These are phyloP conservation scores for Perca fluviatilis DNA, from an alignment of 2,113 vertebrate genomes.

Conservation along the genomic window DNA sequence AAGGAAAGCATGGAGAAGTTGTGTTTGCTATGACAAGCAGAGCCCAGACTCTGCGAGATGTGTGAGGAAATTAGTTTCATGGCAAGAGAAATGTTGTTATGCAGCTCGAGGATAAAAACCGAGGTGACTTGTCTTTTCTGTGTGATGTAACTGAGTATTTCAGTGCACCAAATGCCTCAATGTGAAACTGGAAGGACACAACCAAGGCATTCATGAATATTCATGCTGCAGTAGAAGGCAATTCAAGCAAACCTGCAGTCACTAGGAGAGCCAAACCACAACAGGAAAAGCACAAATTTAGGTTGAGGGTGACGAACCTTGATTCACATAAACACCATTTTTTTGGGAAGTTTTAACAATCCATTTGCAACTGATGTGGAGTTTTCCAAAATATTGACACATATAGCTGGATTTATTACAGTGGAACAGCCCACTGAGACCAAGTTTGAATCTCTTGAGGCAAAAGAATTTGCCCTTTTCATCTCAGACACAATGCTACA, in stretches of 20 bases:
- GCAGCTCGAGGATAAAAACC: conserved; percentile 45
- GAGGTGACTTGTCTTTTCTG: conserved; percentile 45
- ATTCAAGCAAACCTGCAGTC: conserved; percentile 52
- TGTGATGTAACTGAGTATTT: conserved; percentile 46
- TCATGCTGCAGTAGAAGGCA: conserved; percentile 48
- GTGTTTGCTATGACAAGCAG: conserved; percentile 16
- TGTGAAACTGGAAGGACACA: conserved; percentile 63
- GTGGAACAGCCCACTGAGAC: conserved; percentile 65
- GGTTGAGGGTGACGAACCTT: conserved; percentile 40
- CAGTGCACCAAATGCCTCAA: conserved; percentile 33
- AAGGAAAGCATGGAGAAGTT: conserved; percentile 35
- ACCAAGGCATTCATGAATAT: conserved; percentile 66
- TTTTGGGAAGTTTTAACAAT: conserved; percentile 63
- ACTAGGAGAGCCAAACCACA: conserved; percentile 28
- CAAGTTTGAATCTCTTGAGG: conserved; percentile 73
- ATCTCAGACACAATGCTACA: conserved; percentile 75
- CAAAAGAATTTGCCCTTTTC: conserved; percentile 73
- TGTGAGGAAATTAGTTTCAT: conserved; percentile 53
- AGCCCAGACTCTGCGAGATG: conserved; percentile 33
- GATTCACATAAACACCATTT: conserved; percentile 58
- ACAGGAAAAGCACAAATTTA: conserved; percentile 40
- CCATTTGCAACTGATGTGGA: conserved; percentile 36
- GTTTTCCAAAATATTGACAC: conserved; percentile 59
- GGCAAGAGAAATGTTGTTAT: conserved; percentile 49
- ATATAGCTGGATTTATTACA: conserved; percentile 68